phyloP scores from a whole-genome alignment of 2,113 vertebrate genomes.

The Myotis lucifugus region DNA sequence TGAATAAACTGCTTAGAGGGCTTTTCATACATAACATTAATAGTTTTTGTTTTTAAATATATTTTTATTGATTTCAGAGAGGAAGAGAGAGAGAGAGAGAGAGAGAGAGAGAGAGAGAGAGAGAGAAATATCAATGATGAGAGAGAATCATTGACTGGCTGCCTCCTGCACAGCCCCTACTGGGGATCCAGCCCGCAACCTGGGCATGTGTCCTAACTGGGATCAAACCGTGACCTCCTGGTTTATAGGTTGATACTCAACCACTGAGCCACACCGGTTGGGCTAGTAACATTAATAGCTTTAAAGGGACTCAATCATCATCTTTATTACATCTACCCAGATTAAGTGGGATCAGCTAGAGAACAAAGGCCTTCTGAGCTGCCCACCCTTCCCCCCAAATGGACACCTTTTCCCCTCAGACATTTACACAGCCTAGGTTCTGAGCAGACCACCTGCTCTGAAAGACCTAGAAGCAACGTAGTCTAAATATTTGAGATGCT shows the following conservation, averaged over 20 bases:
- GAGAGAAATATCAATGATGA: too few relatives aligned
- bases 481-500: constrained; percentile 7
- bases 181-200: neutral
- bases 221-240: too few relatives aligned
- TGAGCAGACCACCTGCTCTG: neutral
- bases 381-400: neutral
- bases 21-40: constrained; percentile 9
- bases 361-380: neutral
- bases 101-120: too few relatives aligned
- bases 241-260: too few relatives aligned
- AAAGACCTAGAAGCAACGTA: neutral
- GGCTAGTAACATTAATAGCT: neutral
- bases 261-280: too few relatives aligned
- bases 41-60: neutral
- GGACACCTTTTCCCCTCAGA: neutral
- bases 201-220: too few relatives aligned
- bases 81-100: too few relatives aligned
- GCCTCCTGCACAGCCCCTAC: too few relatives aligned
- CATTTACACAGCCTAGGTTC: neutral
- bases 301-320: neutral
- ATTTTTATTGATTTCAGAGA: too few relatives aligned
- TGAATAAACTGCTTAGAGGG: constrained; percentile 13
- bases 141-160: too few relatives aligned
- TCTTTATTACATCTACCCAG: neutral
- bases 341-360: neutral